Base-by-base conservation (phyloP, 1,140 invertebrate genomes). In the Acyrthosiphon pisum region DNA sequence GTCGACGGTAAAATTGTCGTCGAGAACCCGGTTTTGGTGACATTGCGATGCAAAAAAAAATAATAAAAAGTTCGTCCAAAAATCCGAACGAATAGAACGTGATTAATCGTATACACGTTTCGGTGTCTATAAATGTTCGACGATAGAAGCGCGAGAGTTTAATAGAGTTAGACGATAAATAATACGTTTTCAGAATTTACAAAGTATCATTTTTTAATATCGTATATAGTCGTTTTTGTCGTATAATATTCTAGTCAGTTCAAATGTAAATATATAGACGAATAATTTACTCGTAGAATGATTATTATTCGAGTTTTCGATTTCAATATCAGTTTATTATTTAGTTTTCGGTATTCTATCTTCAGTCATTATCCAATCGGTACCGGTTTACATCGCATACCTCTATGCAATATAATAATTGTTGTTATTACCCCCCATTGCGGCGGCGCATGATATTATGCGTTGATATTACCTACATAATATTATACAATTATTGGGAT, bases 31-130 rank as follows among this genome's bases (percentile, higher is more conserved):
- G 60, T 76, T 76, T 76, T 76, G 30, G 14, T 76, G 30, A 76
- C 14, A 35, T n/a, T n/a, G 14, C n/a, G 30, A 76, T n/a, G 60
- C 60, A n/a, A 76, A 76, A 76, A 76, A 26, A 60, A 68, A 76
- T 76, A 76, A 76, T n/a, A n/a, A 76, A n/a, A 76, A 4, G 9
- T n/a, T 30, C 23, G 30, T n/a, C 60, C 30, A 14, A 68, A 6
- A 76, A 76, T n/a, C 60, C 4, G 60, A 35, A 76, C 60, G 41
- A 0, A 68, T 6, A n/a, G 60, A n/a, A n/a, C 60, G n/a, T n/a
- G 60, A 76, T 76, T 76, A 76, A 76, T 76, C 60, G 60, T 18
- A 76, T 76, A 76, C 60, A 76, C n/a, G 60, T 76, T 76, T 76
- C 30, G 30, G 30, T n/a, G 30, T 76, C 60, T n/a, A 60, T 60